A percentile compares a stretch with the other conserved stretches of the same genome.
These are phyloP conservation scores for Aphidoletes aphidimyza DNA, from an alignment of 2,888 invertebrate species.

Conservation along the genomic window DNA sequence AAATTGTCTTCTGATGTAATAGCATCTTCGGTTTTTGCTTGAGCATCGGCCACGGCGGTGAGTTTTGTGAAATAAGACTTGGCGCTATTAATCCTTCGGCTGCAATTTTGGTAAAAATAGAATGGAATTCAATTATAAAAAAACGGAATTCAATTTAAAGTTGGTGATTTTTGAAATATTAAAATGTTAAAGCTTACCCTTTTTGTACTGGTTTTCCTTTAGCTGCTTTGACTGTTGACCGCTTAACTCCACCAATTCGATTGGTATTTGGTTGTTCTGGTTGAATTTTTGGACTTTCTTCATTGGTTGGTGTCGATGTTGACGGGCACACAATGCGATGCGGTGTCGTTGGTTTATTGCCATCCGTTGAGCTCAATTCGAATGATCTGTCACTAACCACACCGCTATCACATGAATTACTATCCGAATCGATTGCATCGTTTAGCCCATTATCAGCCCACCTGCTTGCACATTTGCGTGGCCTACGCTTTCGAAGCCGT, in stretches of 20 bases:
- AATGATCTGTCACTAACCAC: slow-evolving; percentile 62
- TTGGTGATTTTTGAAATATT: neutral
- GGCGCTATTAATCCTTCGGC: neutral
- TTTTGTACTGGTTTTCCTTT: neutral
- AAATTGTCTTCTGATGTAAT: neutral
- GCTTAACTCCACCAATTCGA: slow-evolving; percentile 32
- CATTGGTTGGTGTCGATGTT: slow-evolving; percentile 61
- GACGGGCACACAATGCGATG: slow-evolving; percentile 70
- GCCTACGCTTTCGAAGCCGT: neutral
- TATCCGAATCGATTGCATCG: slow-evolving; percentile 62
- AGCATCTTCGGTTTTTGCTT: neutral
- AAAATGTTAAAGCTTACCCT: neutral
- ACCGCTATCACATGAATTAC: slow-evolving; percentile 66
- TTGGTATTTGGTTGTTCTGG: slow-evolving; percentile 53
- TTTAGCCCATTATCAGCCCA: neutral
- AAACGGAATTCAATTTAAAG: neutral
- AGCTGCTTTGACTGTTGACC: neutral
- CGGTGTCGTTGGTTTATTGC: slow-evolving; percentile 68
- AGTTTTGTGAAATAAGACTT: slow-evolving; percentile 17
- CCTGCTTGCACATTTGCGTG: slow-evolving; percentile 51
- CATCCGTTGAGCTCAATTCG: slow-evolving; percentile 58
- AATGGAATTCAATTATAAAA: slow-evolving; percentile 1
- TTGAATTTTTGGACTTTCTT: slow-evolving; percentile 56
- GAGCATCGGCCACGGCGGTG: neutral
- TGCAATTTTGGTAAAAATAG: neutral